A percentile compares a stretch with the other conserved stretches of the same genome.
These are phyloP conservation scores for Drosophila ironensis DNA, from an alignment of 1,140 invertebrate species.

Conservation along the genomic window DNA sequence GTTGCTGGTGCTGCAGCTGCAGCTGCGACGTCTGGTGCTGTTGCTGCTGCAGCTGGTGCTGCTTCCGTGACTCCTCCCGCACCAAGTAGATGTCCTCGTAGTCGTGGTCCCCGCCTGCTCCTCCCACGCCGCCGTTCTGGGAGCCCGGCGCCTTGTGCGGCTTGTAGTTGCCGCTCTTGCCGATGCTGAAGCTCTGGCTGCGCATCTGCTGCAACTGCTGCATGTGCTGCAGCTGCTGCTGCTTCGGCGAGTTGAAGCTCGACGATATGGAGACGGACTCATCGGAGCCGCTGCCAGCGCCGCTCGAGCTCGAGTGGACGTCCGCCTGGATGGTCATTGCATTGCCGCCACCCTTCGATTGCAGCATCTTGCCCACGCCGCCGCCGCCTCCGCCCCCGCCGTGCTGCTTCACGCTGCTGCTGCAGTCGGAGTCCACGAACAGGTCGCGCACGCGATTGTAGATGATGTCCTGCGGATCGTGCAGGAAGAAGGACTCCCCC, in stretches of 20 bases:
- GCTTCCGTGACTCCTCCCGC: constrained; percentile 83
- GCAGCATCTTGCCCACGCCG: constrained; percentile 33
- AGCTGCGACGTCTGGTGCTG: constrained; percentile 12
- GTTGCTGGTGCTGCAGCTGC: constrained; percentile 26
- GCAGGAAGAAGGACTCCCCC: constrained; percentile 91
- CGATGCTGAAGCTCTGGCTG: constrained; percentile 37
- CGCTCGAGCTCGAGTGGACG: constrained; percentile 85
- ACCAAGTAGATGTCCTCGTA: constrained; percentile 89
- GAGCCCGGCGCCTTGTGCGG: constrained; percentile 31
- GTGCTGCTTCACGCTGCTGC: constrained; percentile 71
- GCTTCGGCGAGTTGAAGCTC: constrained; percentile 72
- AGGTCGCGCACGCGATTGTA: constrained; percentile 91
- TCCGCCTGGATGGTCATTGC: constrained; percentile 85
- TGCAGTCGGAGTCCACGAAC: constrained; percentile 85
- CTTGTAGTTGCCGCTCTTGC: constrained; percentile 42
- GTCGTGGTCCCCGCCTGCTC: constrained; percentile 84
- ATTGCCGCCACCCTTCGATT: constrained; percentile 57
- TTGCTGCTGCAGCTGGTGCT: constrained; percentile 56
- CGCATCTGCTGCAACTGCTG: constrained; percentile 29
- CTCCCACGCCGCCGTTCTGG: constrained; percentile 15
- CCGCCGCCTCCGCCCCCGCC: no score
- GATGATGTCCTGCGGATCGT: constrained; percentile 89
- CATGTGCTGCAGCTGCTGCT: constrained; percentile 54
- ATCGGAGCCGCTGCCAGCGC: constrained; percentile 84
- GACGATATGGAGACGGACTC: constrained; percentile 85